A percentile compares a stretch with the other conserved stretches of the same genome.
phyloP scores from a whole-genome alignment of 2,888 invertebrate species.

The Drosophila nigricruria region DNA sequence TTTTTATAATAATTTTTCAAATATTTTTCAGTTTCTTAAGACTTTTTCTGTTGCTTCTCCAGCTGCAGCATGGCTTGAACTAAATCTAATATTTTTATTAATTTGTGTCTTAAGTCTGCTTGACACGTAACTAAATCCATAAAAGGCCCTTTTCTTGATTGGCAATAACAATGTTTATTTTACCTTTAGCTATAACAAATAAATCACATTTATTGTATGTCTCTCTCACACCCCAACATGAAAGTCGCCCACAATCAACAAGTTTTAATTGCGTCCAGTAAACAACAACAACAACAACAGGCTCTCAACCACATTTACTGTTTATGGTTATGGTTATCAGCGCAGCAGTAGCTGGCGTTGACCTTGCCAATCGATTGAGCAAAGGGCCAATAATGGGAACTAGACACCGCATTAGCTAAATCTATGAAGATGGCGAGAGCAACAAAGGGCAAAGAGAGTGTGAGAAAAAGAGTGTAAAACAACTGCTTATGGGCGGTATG shows the following conservation, averaged over 20 bases:
- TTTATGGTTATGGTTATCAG: constrained; percentile 61
- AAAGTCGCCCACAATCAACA: constrained; percentile 70
- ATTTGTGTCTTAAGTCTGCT: background rate
- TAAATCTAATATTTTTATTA: constrained; percentile 15
- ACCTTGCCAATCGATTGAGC: constrained; percentile 54
- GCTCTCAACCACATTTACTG: constrained; percentile 44
- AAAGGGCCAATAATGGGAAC: constrained; percentile 16
- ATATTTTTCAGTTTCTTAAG: background rate
- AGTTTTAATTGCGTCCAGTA: constrained; percentile 67
- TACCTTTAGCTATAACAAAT: constrained; percentile 37
- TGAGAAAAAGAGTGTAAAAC: background rate
- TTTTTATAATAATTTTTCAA: background rate
- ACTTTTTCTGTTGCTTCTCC: background rate
- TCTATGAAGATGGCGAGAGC: constrained; percentile 4
- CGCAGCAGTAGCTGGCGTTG: constrained; percentile 42
- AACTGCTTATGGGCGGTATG: background rate
- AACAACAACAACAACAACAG: constrained; percentile 34
- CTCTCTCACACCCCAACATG: constrained; percentile 20
- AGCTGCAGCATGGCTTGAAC: background rate
- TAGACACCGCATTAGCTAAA: constrained; percentile 3
- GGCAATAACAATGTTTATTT: constrained; percentile 7
- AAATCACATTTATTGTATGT: constrained; percentile 53
- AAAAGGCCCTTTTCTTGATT: constrained; percentile 25
- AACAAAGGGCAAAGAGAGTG: background rate
- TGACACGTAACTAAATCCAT: constrained; percentile 15